phyloP scores from a whole-genome alignment of 37 sponge, comb jelly and placozoan genomes.

The Geodia barretti region DNA sequence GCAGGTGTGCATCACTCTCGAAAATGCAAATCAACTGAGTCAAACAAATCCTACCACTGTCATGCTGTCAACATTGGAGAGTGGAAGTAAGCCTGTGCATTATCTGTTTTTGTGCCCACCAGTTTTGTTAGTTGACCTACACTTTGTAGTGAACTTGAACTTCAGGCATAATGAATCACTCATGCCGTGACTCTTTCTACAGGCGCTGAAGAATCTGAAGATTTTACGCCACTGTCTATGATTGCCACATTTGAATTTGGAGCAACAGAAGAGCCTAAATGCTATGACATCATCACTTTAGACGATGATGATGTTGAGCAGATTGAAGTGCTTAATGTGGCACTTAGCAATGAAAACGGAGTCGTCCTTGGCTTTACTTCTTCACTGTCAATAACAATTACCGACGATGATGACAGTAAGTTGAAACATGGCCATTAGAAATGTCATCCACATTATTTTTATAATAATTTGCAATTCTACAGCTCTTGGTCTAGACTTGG shows the following conservation, averaged over 20 bases:
- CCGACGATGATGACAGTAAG: background rate
- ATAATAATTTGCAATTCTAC: background rate
- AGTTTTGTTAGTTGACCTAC: background rate
- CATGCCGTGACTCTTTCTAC: background rate
- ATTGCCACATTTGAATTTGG: background rate
- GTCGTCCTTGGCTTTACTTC: background rate
- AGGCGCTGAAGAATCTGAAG: too few relatives aligned
- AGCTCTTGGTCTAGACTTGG: background rate
- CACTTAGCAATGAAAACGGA: background rate
- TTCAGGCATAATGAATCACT: background rate
- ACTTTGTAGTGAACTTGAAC: background rate
- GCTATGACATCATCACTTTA: background rate
- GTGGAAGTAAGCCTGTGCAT: too few relatives aligned
- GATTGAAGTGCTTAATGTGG: background rate
- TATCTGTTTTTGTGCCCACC: too few relatives aligned
- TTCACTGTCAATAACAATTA: background rate
- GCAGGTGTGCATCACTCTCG: too few relatives aligned
- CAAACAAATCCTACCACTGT: too few relatives aligned
- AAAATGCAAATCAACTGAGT: too few relatives aligned
- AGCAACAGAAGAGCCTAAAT: background rate
- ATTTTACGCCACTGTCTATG: background rate
- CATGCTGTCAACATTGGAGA: too few relatives aligned
- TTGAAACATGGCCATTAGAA: too few relatives aligned
- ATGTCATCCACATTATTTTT: too few relatives aligned
- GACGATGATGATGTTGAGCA: background rate